Evolutionary conservation across 2,888 invertebrate species (phyloP).

Genomic region (Xanthorhoe designata): DNA sequence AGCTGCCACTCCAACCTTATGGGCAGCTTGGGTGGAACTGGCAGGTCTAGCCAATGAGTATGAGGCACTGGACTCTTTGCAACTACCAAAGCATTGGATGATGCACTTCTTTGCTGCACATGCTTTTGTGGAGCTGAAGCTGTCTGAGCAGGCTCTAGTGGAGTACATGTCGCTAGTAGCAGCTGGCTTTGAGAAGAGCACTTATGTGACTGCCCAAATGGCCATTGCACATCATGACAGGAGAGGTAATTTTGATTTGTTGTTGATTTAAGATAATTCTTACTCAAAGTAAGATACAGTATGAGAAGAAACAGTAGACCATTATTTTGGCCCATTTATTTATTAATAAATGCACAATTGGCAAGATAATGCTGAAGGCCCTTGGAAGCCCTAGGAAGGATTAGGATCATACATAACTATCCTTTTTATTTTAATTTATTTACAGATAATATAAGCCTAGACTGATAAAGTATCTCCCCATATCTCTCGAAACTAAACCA

Average conservation of each 20-base stretch:
- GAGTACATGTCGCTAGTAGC: conserved; percentile 91
- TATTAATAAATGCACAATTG: no score
- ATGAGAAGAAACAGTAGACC: no score
- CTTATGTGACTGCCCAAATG: conserved; percentile 96
- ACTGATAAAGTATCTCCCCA: no score
- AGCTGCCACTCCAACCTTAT: conserved; percentile 92
- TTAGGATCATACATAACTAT: no score
- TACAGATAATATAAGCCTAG: no score
- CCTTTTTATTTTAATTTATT: no score
- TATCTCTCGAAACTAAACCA: no score
- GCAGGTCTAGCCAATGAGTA: conserved; percentile 93
- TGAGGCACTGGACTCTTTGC: conserved; percentile 88
- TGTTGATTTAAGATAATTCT: no score
- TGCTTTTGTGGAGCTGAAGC: conserved; percentile 94
- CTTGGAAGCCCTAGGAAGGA: no score
- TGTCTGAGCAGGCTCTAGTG: conserved; percentile 95
- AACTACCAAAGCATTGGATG: conserved; percentile 96
- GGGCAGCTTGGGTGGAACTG: conserved; percentile 98
- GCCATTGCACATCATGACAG: conserved; percentile 97
- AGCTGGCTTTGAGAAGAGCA: conserved; percentile 94
- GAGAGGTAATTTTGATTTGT: conserved; percentile 86
- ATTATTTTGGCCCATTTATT: no score
- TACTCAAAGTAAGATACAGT: no score
- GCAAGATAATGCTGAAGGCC: no score
- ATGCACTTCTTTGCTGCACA: conserved; percentile 96